phyloP scores from a whole-genome alignment of 2,113 vertebrate species.

The Sitta europaea region DNA sequence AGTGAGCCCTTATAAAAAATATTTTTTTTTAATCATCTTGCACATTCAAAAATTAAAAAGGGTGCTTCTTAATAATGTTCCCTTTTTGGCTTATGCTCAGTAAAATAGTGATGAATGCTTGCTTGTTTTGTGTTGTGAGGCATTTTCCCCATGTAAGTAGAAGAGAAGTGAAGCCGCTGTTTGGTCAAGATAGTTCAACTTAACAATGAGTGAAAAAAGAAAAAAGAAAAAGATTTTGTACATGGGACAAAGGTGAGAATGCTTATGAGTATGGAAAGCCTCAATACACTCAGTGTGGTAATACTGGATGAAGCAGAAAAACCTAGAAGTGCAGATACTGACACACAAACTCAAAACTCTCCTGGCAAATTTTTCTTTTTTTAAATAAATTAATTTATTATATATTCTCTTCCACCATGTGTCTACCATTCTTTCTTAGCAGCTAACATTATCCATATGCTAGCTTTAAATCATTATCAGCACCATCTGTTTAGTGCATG shows the following conservation, averaged over 20 bases:
- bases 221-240: background rate
- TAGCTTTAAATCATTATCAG: conserved; percentile 20
- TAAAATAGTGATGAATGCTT: background rate
- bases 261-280: background rate
- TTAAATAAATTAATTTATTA: background rate
- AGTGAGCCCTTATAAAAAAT: background rate
- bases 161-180: background rate
- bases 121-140: background rate
- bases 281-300: background rate
- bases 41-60: background rate
- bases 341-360: background rate
- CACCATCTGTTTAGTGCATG: conserved; percentile 25
- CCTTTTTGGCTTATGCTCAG: background rate
- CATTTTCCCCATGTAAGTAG: background rate
- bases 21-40: background rate
- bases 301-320: background rate
- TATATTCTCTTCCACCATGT: background rate
- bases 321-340: background rate
- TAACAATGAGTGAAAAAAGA: background rate
- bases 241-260: background rate
- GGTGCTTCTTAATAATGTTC: background rate
- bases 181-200: background rate
- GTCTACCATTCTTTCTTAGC: background rate
- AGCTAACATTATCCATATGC: conserved; percentile 42
- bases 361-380: background rate